Conservation (phyloP, 2,888 invertebrate genomes). For the Idaea biselata region DNA sequence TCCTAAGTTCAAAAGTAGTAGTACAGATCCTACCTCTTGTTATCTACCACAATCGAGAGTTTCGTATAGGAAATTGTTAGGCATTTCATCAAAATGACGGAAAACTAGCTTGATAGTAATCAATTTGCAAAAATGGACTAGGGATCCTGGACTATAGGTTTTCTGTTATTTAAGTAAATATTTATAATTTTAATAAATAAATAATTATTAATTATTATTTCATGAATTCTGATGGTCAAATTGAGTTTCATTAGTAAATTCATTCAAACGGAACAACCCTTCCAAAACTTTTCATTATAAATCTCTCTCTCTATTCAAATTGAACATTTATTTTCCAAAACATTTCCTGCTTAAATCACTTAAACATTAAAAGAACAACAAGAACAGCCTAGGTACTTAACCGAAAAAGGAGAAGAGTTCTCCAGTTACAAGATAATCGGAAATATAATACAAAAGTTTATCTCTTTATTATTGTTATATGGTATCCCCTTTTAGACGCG, state of each 20-base stretch:
- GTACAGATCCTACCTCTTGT: too few relatives aligned
- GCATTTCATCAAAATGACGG: too few relatives aligned
- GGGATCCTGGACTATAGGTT: too few relatives aligned
- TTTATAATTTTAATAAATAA: too few relatives aligned
- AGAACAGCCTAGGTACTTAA: not conserved
- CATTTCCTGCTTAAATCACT: not conserved
- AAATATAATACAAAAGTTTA: conserved; percentile 1
- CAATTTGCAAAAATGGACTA: too few relatives aligned
- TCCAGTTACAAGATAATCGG: not conserved
- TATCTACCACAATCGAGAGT: too few relatives aligned
- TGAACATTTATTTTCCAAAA: not conserved
- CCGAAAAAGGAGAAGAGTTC: not conserved
- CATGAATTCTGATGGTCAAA: too few relatives aligned
- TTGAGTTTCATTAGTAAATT: not conserved
- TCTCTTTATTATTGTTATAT: not conserved
- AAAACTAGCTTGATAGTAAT: too few relatives aligned
- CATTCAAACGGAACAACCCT: not conserved
- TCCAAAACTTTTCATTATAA: not conserved
- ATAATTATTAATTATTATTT: too few relatives aligned
- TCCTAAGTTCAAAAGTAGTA: too few relatives aligned
- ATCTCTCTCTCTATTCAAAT: not conserved
- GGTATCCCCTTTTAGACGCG: not conserved
- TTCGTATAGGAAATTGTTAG: too few relatives aligned
- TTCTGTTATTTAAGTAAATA: too few relatives aligned
- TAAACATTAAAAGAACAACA: not conserved